These are phyloP conservation scores for Anolis carolinensis DNA, from an alignment of 2,113 vertebrate genomes.

Conservation along the genomic window DNA sequence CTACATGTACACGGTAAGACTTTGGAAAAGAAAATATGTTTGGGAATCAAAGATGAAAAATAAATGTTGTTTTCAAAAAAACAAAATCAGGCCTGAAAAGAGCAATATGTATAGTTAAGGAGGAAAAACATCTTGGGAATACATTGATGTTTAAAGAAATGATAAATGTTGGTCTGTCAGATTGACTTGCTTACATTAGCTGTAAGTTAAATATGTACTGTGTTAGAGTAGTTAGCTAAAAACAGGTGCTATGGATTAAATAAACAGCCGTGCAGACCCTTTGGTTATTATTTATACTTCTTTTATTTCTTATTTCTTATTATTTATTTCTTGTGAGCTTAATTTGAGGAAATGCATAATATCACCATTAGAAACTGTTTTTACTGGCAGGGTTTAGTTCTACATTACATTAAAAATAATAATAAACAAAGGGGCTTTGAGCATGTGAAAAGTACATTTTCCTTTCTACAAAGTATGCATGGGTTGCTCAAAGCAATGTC, in stretches of 20 bases:
- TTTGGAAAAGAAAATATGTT: constrained; percentile 19
- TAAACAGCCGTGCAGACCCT: background rate
- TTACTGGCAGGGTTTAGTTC: background rate
- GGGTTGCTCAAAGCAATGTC: background rate
- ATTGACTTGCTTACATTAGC: background rate
- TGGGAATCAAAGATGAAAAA: constrained; percentile 23
- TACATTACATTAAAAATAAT: background rate
- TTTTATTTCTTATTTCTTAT: constrained; percentile 3
- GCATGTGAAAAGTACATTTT: background rate
- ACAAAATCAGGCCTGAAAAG: constrained; percentile 28
- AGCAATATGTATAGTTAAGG: constrained; percentile 30
- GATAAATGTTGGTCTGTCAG: background rate
- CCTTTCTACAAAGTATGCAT: background rate
- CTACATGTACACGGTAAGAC: constrained; percentile 73
- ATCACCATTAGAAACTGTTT: background rate
- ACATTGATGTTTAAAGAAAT: background rate
- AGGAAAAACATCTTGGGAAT: background rate
- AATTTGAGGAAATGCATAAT: background rate
- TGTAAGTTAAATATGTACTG: background rate
- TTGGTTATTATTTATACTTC: background rate
- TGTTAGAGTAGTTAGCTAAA: background rate
- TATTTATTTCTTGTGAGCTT: too few relatives aligned
- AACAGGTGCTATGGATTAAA: background rate
- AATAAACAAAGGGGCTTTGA: background rate
- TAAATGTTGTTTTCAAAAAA: background rate